phyloP scores from a whole-genome alignment of 2,888 invertebrate species.

The Epirrhoe tristata region DNA sequence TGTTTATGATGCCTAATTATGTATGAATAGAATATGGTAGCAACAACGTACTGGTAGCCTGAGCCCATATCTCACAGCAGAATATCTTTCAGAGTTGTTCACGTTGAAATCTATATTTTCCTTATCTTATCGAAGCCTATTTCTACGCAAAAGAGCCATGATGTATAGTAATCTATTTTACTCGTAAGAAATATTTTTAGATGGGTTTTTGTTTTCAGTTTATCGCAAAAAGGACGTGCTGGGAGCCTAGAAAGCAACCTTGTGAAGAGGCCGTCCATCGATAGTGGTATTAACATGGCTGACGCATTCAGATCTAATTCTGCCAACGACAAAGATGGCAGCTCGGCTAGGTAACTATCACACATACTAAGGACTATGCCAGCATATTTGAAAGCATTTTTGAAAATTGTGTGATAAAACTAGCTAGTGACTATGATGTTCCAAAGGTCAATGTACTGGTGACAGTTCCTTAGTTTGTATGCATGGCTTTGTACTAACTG shows the following conservation, averaged over 20 bases:
- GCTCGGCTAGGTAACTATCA: conserved; percentile 73
- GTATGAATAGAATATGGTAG: too few relatives aligned
- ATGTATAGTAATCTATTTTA: too few relatives aligned
- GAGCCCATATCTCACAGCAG: too few relatives aligned
- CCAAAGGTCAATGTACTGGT: conserved; percentile 1
- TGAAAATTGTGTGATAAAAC: not conserved
- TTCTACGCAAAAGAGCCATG: too few relatives aligned
- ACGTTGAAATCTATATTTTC: too few relatives aligned
- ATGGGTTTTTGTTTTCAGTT: conserved; percentile 57
- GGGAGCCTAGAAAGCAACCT: conserved; percentile 82
- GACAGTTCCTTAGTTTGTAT: conserved; percentile 2
- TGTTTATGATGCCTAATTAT: too few relatives aligned
- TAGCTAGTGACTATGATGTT: not conserved
- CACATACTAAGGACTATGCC: not conserved
- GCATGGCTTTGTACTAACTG: conserved; percentile 31
- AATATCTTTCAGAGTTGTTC: too few relatives aligned
- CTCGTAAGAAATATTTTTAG: too few relatives aligned
- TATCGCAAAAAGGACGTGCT: conserved; percentile 79
- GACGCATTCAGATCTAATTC: conserved; percentile 81
- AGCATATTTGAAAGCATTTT: not conserved
- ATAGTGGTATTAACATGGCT: conserved; percentile 92
- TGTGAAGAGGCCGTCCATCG: conserved; percentile 91
- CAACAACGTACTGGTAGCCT: too few relatives aligned
- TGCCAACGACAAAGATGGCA: conserved; percentile 75
- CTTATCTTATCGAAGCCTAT: too few relatives aligned